A percentile compares a stretch with the other conserved stretches of the same genome.
These are phyloP conservation scores for Henicopernis longicauda DNA, from an alignment of 2,113 vertebrate genomes.

Conservation along the genomic window DNA sequence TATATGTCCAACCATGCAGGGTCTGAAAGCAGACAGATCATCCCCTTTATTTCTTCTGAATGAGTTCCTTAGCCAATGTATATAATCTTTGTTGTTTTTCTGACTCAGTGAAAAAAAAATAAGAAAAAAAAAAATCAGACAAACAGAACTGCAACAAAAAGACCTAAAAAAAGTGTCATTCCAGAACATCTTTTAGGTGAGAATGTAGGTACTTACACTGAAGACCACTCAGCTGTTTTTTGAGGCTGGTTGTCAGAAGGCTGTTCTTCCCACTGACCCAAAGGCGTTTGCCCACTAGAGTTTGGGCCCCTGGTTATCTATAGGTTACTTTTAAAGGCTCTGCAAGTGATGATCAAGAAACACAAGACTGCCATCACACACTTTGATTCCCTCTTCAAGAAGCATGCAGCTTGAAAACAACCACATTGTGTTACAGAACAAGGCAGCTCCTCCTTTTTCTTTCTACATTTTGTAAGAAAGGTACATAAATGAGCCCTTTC, in stretches of 20 bases:
- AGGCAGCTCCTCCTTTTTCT: neutral
- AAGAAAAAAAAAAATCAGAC: neutral
- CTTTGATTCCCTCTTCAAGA: neutral
- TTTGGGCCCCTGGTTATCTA: neutral
- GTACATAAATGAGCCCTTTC: neutral
- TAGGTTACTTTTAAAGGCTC: neutral
- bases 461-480: neutral
- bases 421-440: accelerated
- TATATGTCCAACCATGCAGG: accelerated
- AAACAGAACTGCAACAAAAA: neutral
- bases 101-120: neutral
- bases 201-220: neutral
- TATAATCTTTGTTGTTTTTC: neutral
- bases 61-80: neutral
- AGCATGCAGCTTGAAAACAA: neutral
- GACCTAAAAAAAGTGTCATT: neutral
- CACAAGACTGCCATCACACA: neutral
- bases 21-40: neutral
- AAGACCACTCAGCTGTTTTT: neutral
- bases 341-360: neutral
- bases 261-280: neutral
- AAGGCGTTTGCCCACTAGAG: neutral
- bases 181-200: neutral
- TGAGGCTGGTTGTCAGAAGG: neutral
- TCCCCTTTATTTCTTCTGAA: neutral